Evolutionary conservation across 2,888 invertebrate genomes (phyloP), one percentile per base, ranked within the genome.

Genomic region (Ochropacha duplaris): DNA sequence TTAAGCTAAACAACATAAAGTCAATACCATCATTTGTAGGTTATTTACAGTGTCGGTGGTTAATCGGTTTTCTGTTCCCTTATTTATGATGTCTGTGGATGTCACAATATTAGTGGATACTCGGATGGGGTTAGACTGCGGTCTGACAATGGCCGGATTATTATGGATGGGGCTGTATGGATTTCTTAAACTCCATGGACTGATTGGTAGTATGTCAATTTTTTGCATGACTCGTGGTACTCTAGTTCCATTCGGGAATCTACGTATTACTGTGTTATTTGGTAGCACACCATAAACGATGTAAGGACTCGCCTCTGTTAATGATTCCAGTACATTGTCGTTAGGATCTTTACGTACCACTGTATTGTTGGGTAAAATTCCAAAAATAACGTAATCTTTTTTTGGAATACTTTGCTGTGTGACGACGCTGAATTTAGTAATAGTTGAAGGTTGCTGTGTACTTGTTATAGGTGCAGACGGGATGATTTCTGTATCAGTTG

Each of bases 181-280:
- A 83, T 94, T 93, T 86, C 88, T 93, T 80, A 94, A 82, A 88
- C 92, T 93, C 90, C 90, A 90, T 82, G 94, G 94, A 77, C 94
- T 94, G 81, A 94, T 94, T 89, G 94, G 91, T 86, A 93, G 88
- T 88, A 94, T 86, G 86, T 94, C 94, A 89, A 94, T 93, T 87
- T 91, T 91, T 87, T 92, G 91, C 83, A 88, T 90, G 79, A 92
- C 84, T 80, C 95, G 95, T 87, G 96, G 96, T 86, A 96, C 95
- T 87, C 95, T 91, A 82, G 96, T 96, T 85, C 96, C 96, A 79
- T 96, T 96, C 68, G 96, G 96, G 83, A 95, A 96, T 91, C 95
- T 96, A 90, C 95, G 95, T 83, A 96, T 95, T 84, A 96, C 92
- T 84, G 95, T 96, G 88, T 96, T 96, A 92, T 96, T 96, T 70